Conservation (phyloP, 2,797 vertebrate genomes). For the Cephalopachus bancanus region DNA sequence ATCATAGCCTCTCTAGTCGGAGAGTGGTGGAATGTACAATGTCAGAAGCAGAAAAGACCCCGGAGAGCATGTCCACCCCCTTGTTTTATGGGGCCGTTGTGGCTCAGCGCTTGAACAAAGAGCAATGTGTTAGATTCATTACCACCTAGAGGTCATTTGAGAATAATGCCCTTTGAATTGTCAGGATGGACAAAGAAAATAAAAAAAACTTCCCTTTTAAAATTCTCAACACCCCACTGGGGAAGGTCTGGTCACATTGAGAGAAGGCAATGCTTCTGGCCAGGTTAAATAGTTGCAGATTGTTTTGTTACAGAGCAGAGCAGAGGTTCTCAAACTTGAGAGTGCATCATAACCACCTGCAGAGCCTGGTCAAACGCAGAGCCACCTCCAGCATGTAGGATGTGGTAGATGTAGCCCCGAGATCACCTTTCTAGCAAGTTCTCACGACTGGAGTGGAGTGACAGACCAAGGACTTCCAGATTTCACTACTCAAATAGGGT, state of each 20-base stretch:
- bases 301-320: not conserved
- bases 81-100: not conserved
- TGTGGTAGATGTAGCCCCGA: not conserved
- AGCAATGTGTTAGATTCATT: conserved; percentile 3
- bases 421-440: not conserved
- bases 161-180: conserved; percentile 47
- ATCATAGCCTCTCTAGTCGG: not conserved
- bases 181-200: conserved; percentile 29
- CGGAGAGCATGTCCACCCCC: not conserved
- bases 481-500: not conserved
- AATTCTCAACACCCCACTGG: not conserved
- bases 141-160: not conserved
- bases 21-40: not conserved
- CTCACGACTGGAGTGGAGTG: no score
- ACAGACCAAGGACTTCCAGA: not conserved
- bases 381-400: not conserved
- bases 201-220: not conserved
- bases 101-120: not conserved
- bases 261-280: not conserved
- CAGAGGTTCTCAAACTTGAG: not conserved
- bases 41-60: not conserved
- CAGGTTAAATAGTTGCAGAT: not conserved
- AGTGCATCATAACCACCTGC: not conserved
- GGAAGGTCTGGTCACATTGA: not conserved
- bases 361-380: not conserved